Conservation (phyloP, 2,888 invertebrate species). For the Tolmerus cingulatus region DNA sequence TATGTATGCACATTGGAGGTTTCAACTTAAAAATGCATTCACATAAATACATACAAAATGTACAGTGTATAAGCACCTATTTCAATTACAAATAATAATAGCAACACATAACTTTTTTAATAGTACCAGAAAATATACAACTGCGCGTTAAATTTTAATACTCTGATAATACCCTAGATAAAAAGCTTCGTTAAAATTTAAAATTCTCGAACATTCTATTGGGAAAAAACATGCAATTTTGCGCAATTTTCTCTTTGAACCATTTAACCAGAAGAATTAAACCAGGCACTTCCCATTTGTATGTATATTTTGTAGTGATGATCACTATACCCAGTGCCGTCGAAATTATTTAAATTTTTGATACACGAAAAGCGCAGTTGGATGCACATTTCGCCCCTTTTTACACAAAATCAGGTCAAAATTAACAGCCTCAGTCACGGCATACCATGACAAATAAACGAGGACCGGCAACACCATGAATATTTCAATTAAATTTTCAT, state of each 20-base stretch:
- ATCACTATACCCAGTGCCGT: not conserved
- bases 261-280: not conserved
- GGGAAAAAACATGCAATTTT: not conserved
- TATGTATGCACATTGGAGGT: no score
- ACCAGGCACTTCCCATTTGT: not conserved
- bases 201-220: not conserved
- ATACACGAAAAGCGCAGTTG: not conserved
- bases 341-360: not conserved
- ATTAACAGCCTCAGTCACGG: not conserved
- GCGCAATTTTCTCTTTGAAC: not conserved
- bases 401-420: not conserved
- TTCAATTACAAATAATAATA: no score
- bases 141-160: not conserved
- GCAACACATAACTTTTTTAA: not conserved
- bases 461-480: not conserved
- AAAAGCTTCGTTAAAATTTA: not conserved
- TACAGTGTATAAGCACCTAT: no score
- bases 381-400: not conserved
- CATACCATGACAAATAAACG: not conserved
- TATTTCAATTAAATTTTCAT: not conserved
- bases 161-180: not conserved
- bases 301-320: not conserved
- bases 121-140: not conserved
- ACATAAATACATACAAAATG: no score
- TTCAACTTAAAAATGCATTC: no score